These are phyloP conservation scores for Zeus faber DNA, from an alignment of 2,113 vertebrate genomes.

Conservation along the genomic window DNA sequence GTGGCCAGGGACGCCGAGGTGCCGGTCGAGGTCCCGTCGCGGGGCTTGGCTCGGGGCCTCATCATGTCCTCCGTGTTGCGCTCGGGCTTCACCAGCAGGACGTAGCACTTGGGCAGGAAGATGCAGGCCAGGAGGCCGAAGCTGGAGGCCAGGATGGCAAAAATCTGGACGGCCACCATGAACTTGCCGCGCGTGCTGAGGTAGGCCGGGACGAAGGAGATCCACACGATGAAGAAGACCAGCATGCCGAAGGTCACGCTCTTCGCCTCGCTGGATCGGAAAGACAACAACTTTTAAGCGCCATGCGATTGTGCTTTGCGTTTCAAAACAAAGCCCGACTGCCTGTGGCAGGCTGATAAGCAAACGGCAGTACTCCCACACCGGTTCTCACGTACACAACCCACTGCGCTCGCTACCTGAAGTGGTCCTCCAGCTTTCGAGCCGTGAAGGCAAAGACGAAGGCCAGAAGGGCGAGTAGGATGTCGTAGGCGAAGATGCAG, in stretches of 20 bases:
- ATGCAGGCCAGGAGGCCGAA: conserved; percentile 82
- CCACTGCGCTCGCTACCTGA: conserved; percentile 52
- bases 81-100: conserved; percentile 81
- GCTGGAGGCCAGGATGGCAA: conserved; percentile 85
- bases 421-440: conserved; percentile 80
- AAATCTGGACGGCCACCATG: conserved; percentile 88
- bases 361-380: too few species aligned
- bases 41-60: conserved; percentile 62
- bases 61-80: conserved; percentile 79
- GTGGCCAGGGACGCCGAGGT: conserved; percentile 75
- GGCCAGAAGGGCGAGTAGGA: conserved; percentile 77
- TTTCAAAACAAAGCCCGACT: not conserved
- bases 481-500: conserved; percentile 77
- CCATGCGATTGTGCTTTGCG: too few species aligned
- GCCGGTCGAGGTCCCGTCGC: conserved; percentile 65
- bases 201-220: conserved; percentile 86
- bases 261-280: conserved; percentile 76
- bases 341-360: not conserved
- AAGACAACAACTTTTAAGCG: too few species aligned
- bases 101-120: conserved; percentile 84
- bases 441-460: conserved; percentile 80
- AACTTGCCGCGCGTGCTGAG: conserved; percentile 87
- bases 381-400: not conserved
- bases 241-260: conserved; percentile 83
- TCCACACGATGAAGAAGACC: conserved; percentile 87